Evolutionary conservation across 2,797 vertebrate genomes (phyloP).

Genomic region (Lithobates pipiens): DNA sequence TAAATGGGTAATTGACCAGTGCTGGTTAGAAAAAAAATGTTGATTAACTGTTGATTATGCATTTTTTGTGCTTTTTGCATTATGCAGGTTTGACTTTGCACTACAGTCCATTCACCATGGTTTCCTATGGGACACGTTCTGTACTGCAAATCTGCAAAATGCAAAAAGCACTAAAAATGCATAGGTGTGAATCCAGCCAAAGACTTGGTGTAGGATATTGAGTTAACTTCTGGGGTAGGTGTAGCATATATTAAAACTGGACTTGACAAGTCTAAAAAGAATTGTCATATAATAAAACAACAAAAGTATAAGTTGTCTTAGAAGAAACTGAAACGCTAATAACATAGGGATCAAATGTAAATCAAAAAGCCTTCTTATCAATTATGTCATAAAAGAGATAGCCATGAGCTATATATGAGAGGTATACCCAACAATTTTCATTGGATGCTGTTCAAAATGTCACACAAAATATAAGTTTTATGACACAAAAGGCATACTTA

Average conservation of each 20-base stretch:
- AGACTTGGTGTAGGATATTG: neutral
- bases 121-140: too few species aligned
- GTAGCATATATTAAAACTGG: neutral
- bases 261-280: neutral
- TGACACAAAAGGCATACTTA: neutral
- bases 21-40: neutral
- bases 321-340: conserved; percentile 24
- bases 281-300: conserved; percentile 28
- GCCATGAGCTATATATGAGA: conserved; percentile 39
- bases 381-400: conserved; percentile 35
- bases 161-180: too few species aligned
- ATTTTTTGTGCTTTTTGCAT: too few species aligned
- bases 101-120: too few species aligned
- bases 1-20: neutral
- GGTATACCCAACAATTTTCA: conserved; percentile 22
- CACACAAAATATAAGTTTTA: conserved; percentile 33
- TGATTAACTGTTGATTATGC: too few species aligned
- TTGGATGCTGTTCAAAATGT: conserved; percentile 28
- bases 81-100: too few species aligned
- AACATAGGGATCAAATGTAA: neutral
- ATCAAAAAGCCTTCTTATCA: conserved; percentile 23
- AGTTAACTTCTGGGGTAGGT: neutral
- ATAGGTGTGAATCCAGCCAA: too few species aligned
- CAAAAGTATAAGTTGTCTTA: conserved; percentile 7
- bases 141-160: too few species aligned